Conservation (phyloP, 2,888 invertebrate species). For the Erebia palarica region DNA sequence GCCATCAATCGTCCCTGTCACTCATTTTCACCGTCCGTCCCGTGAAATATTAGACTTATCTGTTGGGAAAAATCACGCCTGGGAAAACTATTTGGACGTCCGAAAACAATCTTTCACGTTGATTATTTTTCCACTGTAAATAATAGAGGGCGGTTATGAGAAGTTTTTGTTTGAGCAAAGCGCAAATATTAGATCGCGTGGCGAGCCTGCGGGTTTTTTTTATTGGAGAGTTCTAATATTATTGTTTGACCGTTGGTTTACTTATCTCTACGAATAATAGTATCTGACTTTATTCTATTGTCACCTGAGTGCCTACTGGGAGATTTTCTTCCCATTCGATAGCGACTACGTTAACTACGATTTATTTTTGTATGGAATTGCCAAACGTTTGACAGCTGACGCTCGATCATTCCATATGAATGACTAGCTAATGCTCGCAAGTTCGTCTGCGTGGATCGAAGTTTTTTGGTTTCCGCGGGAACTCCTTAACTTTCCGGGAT, state of each 20-base stretch:
- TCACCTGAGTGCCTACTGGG: too few relatives aligned
- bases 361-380: too few relatives aligned
- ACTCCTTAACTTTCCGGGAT: too few relatives aligned
- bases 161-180: slow-evolving; percentile 55
- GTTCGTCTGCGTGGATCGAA: too few relatives aligned
- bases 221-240: slow-evolving; percentile 42
- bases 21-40: slow-evolving; percentile 73
- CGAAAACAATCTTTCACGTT: slow-evolving; percentile 74
- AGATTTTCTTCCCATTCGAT: too few relatives aligned
- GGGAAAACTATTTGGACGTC: slow-evolving; percentile 70
- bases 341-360: too few relatives aligned
- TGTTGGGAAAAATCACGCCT: slow-evolving; percentile 69
- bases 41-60: slow-evolving; percentile 77
- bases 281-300: too few relatives aligned
- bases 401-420: too few relatives aligned
- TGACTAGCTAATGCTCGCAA: too few relatives aligned
- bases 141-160: slow-evolving; percentile 65
- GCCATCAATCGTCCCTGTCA: slow-evolving; percentile 76
- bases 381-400: too few relatives aligned
- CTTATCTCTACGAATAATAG: background rate
- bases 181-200: slow-evolving; percentile 53
- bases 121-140: slow-evolving; percentile 80
- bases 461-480: too few relatives aligned
- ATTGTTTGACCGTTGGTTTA: slow-evolving; percentile 29
- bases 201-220: slow-evolving; percentile 52